Evolutionary conservation across 1,140 invertebrate species (phyloP).

Genomic region (Mactra quadrangularis): DNA sequence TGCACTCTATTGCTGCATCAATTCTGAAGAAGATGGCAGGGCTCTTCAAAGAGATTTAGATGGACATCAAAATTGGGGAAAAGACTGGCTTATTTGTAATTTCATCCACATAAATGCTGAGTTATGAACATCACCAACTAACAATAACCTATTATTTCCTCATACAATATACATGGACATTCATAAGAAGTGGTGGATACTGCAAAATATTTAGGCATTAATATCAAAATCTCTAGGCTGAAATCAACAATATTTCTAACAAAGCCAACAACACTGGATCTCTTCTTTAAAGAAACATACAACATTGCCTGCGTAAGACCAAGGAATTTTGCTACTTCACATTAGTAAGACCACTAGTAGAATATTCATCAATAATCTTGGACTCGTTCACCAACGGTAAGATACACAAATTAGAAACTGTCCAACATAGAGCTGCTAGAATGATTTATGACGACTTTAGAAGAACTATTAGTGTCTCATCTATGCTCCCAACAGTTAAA

Average conservation of each 20-base stretch:
- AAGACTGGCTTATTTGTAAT: conserved; percentile 53
- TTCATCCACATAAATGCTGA: no score
- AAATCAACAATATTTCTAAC: conserved; percentile 47
- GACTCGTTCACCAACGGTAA: conserved; percentile 26
- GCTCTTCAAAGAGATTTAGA: conserved; percentile 41
- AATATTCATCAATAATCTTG: conserved; percentile 54
- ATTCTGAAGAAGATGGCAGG: conserved; percentile 11
- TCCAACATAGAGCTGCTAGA: conserved; percentile 54
- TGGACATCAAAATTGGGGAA: conserved; percentile 34
- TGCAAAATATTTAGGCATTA: conserved; percentile 55
- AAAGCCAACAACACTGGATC: no score
- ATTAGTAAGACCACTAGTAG: conserved; percentile 36
- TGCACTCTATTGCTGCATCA: no score
- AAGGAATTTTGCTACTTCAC: conserved; percentile 37
- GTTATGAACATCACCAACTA: conserved; percentile 27
- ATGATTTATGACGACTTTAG: conserved; percentile 49
- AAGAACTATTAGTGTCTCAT: conserved; percentile 57
- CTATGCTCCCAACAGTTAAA: conserved; percentile 60
- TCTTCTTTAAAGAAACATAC: no score
- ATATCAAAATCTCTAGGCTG: conserved; percentile 46
- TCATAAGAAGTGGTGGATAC: conserved; percentile 4
- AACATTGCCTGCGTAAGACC: no score
- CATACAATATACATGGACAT: no score
- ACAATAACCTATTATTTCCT: not conserved
- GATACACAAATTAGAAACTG: no score